Evolutionary conservation across 2,113 vertebrate genomes (phyloP).

Genomic region (Oncorhynchus tshawytscha): DNA sequence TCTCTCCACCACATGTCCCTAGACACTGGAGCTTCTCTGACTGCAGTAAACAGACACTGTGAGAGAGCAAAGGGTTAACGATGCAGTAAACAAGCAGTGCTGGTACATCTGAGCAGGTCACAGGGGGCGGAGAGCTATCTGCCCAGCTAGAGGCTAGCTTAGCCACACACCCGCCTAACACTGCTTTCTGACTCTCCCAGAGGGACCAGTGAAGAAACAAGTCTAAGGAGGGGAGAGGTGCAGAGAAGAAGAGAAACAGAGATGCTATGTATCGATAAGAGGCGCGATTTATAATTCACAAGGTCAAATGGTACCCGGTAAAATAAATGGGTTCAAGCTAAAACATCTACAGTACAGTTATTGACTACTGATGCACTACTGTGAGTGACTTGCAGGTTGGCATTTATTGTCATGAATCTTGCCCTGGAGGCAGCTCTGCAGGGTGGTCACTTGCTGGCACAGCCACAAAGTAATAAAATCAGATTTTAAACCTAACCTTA

Average conservation of each 20-base stretch:
- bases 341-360: not conserved
- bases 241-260: not conserved
- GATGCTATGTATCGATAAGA: not conserved
- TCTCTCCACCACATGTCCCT: not conserved
- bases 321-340: not conserved
- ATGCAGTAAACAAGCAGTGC: constrained; percentile 13
- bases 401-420: not conserved
- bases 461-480: too few species aligned
- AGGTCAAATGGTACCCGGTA: not conserved
- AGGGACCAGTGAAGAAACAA: constrained; percentile 3
- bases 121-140: not conserved
- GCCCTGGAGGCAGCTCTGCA: too few species aligned
- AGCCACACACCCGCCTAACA: not conserved
- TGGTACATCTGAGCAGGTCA: constrained; percentile 1
- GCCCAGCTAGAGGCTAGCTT: not conserved
- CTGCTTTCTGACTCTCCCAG: not conserved
- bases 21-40: not conserved
- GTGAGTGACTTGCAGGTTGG: not conserved
- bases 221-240: constrained; percentile 1
- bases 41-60: not conserved
- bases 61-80: constrained; percentile 13
- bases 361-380: not conserved
- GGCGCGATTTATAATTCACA: not conserved
- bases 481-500: too few species aligned
- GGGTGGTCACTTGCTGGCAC: too few species aligned